A percentile compares a stretch with the other conserved stretches of the same genome.
These are phyloP conservation scores for Tetropium fuscum DNA, from an alignment of 2,888 invertebrate genomes.

Conservation along the genomic window DNA sequence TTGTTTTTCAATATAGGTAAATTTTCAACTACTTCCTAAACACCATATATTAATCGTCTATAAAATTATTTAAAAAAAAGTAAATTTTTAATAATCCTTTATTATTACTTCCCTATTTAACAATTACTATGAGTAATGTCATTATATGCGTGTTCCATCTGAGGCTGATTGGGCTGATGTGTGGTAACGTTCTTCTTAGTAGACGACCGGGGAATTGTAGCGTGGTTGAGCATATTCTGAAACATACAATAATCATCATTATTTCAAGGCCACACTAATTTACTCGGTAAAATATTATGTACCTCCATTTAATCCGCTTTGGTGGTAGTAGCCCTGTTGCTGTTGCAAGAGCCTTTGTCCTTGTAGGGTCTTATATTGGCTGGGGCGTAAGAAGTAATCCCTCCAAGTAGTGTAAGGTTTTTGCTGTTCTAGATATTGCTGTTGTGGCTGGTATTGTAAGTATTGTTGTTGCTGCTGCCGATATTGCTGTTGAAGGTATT, in stretches of 20 bases:
- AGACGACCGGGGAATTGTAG: slow-evolving; percentile 5
- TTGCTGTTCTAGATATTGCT: neutral
- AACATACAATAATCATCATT: neutral
- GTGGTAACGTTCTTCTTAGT: slow-evolving; percentile 3
- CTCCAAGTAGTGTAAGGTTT: neutral
- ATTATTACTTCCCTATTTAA: no score
- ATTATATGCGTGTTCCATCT: no score
- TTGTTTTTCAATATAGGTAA: no score
- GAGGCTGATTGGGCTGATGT: no score
- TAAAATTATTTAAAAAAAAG: no score
- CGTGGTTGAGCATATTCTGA: slow-evolving; percentile 3
- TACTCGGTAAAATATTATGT: neutral
- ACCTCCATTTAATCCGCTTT: slow-evolving; percentile 8
- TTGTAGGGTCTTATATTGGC: slow-evolving; percentile 10
- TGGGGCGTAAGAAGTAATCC: neutral
- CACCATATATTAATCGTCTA: no score
- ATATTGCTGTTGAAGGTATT: slow-evolving; percentile 4
- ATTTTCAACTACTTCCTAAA: no score
- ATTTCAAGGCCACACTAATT: neutral
- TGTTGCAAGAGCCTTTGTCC: slow-evolving; percentile 15
- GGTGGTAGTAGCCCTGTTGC: slow-evolving; percentile 4
- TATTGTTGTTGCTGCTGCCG: slow-evolving; percentile 18
- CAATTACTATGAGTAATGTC: no score
- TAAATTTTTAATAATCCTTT: no score
- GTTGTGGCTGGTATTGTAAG: slow-evolving; percentile 4